phyloP scores from a whole-genome alignment of 1,140 invertebrate genomes.

The Melitaea cinxia region DNA sequence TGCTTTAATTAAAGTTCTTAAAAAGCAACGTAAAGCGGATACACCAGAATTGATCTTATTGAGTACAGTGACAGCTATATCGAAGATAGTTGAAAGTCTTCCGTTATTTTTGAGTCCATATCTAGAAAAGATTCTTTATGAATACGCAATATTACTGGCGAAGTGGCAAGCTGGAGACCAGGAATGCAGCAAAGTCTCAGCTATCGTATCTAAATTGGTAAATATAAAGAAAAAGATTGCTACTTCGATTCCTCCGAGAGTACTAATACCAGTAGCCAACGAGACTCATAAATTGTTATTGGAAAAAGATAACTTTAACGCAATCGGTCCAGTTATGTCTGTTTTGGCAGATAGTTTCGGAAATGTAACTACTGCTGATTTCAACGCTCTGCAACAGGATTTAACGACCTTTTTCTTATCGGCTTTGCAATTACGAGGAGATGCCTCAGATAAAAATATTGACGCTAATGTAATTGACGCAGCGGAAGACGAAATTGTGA shows the following conservation, averaged over 20 bases:
- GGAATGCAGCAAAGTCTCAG: slow-evolving; percentile 80
- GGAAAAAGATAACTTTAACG: slow-evolving; percentile 82
- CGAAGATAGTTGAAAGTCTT: slow-evolving; percentile 91
- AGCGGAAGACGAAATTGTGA: slow-evolving; percentile 87
- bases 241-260: slow-evolving; percentile 85
- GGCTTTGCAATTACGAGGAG: slow-evolving; percentile 87
- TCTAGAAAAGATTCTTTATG: slow-evolving; percentile 87
- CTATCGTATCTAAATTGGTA: slow-evolving; percentile 83
- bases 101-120: slow-evolving; percentile 92
- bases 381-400: slow-evolving; percentile 84
- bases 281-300: slow-evolving; percentile 85
- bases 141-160: slow-evolving; percentile 83
- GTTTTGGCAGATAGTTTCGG: slow-evolving; percentile 88
- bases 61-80: slow-evolving; percentile 87
- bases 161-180: slow-evolving; percentile 76
- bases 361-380: slow-evolving; percentile 83
- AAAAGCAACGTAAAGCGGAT: slow-evolving; percentile 72
- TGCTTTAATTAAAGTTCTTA: slow-evolving; percentile 85
- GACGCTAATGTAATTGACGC: slow-evolving; percentile 62
- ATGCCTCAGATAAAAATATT: slow-evolving; percentile 61
- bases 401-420: slow-evolving; percentile 89
- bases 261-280: slow-evolving; percentile 89
- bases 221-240: slow-evolving; percentile 87
- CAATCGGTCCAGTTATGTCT: slow-evolving; percentile 87
- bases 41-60: slow-evolving; percentile 80